Evolutionary conservation across 1,140 invertebrate genomes (phyloP).

Genomic region (Drosophila ananassae): DNA sequence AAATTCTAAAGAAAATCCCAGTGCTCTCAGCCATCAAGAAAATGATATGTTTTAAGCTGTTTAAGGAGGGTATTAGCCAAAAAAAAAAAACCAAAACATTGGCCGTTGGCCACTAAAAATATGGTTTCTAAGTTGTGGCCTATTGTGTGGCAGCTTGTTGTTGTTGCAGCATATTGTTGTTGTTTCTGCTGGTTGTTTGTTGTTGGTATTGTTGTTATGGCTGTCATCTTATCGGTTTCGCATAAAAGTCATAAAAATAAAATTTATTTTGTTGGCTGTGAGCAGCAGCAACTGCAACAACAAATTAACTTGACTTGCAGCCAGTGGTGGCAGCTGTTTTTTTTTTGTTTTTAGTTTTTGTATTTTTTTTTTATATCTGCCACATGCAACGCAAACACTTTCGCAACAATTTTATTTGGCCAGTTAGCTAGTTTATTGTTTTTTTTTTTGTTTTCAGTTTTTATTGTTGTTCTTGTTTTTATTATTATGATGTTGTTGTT

Average conservation of each 20-base stretch:
- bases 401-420: slow-evolving; percentile 48
- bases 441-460: slow-evolving; percentile 29
- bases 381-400: slow-evolving; percentile 62
- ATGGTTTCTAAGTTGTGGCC: slow-evolving; percentile 1
- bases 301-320: slow-evolving; percentile 41
- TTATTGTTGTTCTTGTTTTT: slow-evolving; percentile 16
- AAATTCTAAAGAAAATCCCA: too few species aligned
- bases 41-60: not conserved
- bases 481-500: slow-evolving; percentile 33
- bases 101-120: not conserved
- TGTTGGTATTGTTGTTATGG: slow-evolving; percentile 35
- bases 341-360: slow-evolving; percentile 1
- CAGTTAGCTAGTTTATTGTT: slow-evolving; percentile 30
- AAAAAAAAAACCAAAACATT: not conserved
- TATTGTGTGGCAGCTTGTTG: slow-evolving; percentile 40
- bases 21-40: not conserved
- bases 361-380: slow-evolving; percentile 26
- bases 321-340: slow-evolving; percentile 24
- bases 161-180: slow-evolving; percentile 10
- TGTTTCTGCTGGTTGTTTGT: slow-evolving; percentile 6
- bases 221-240: slow-evolving; percentile 55
- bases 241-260: slow-evolving; percentile 64
- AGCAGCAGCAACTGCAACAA: slow-evolving; percentile 26
- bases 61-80: not conserved
- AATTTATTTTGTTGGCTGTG: slow-evolving; percentile 47